Conservation (phyloP, 2,888 invertebrate species). For the Tanypteryx hageni region DNA sequence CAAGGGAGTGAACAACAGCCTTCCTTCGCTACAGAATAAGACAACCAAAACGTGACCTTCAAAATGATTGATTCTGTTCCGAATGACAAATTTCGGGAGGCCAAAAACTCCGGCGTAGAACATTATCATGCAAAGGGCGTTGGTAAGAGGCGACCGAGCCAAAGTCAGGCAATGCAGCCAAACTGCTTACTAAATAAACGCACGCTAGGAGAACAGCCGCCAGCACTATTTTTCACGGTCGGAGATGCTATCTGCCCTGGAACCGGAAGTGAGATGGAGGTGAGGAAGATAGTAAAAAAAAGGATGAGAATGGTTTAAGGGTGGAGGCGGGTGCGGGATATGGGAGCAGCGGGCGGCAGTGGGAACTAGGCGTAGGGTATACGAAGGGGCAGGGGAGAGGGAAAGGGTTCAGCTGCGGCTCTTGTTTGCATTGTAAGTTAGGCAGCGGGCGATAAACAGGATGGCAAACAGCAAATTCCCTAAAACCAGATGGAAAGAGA, state of each 20-base stretch:
- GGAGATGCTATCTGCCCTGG: conserved; percentile 47
- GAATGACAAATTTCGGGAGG: conserved; percentile 20
- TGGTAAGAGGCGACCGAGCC: not conserved
- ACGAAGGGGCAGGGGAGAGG: not conserved
- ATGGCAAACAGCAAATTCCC: conserved; percentile 52
- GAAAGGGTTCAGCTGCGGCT: conserved; percentile 51
- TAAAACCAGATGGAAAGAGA: not conserved
- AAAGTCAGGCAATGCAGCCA: conserved; percentile 5
- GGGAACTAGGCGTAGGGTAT: not conserved
- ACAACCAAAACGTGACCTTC: not conserved
- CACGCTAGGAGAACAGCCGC: conserved; percentile 38
- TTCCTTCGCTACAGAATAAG: not conserved
- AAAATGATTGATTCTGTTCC: conserved; percentile 29
- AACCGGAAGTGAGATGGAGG: conserved; percentile 62
- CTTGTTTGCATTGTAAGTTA: conserved; percentile 44
- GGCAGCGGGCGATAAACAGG: conserved; percentile 34
- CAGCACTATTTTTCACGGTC: conserved; percentile 59
- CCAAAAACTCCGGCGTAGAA: not conserved
- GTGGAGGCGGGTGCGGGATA: conserved; percentile 40
- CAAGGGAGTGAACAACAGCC: not conserved
- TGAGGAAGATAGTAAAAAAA: conserved; percentile 51
- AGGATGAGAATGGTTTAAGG: conserved; percentile 37
- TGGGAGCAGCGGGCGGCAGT: conserved; percentile 33
- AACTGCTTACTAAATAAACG: conserved; percentile 46
- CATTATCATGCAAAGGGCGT: conserved; percentile 40